Evolutionary conservation across 2,888 invertebrate species (phyloP).

Genomic region (Pocota personata): DNA sequence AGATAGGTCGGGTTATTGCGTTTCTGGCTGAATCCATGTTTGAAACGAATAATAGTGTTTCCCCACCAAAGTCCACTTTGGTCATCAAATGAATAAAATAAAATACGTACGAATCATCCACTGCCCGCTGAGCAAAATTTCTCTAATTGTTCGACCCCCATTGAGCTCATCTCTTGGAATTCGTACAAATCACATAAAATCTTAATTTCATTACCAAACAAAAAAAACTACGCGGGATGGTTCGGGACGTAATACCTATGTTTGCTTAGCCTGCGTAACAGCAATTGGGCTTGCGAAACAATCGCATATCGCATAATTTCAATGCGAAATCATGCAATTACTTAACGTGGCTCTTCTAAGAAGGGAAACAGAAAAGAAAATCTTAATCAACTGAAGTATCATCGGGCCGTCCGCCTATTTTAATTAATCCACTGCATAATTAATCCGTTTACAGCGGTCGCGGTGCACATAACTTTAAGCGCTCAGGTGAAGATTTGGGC

Average conservation of each 20-base stretch:
- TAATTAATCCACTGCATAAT: not conserved
- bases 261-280: not conserved
- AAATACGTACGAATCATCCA: not conserved
- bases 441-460: not conserved
- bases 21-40: too few relatives aligned
- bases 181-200: not conserved
- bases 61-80: too few relatives aligned
- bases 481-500: constrained; percentile 7
- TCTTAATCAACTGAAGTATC: constrained; percentile 9
- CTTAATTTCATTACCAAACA: not conserved
- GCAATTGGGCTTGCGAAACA: not conserved
- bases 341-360: not conserved
- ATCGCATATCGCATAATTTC: not conserved
- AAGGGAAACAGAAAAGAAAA: not conserved
- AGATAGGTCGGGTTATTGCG: too few relatives aligned
- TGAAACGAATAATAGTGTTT: too few relatives aligned
- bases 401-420: not conserved
- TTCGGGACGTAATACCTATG: not conserved
- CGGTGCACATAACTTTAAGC: constrained; percentile 20
- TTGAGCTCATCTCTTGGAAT: not conserved
- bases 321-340: not conserved
- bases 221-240: not conserved
- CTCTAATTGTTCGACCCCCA: not conserved
- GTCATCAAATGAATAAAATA: too few relatives aligned
- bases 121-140: not conserved